Conservation (phyloP, 2,797 vertebrate genomes). For the Pagetopsis macropterus region DNA sequence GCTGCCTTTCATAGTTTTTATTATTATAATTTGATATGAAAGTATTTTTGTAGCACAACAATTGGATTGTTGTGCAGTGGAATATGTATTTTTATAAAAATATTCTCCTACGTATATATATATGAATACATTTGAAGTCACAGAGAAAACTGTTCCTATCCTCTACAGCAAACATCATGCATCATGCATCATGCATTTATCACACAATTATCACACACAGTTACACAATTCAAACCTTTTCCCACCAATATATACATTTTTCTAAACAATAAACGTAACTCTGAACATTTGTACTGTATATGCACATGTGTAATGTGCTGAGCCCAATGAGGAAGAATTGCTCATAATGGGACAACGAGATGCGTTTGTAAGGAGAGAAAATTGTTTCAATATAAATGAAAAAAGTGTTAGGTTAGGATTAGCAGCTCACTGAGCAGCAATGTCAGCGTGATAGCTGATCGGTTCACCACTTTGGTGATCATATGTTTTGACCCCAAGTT, state of each 20-base stretch:
- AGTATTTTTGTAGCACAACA: slow-evolving; percentile 15
- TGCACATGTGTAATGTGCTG: neutral
- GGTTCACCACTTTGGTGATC: too few relatives aligned
- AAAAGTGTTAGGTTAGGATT: neutral
- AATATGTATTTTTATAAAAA: neutral
- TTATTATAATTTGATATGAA: slow-evolving; percentile 5
- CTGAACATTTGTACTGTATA: neutral
- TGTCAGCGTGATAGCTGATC: neutral
- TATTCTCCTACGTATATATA: neutral
- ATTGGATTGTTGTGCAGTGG: neutral
- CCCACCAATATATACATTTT: neutral
- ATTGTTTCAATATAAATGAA: neutral
- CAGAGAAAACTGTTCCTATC: slow-evolving; percentile 16
- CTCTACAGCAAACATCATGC: neutral
- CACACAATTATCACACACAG: neutral
- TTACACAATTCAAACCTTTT: neutral
- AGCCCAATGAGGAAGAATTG: neutral
- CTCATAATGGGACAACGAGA: neutral
- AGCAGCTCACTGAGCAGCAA: neutral
- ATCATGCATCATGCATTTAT: too few relatives aligned
- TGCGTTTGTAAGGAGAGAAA: neutral
- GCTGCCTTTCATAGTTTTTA: neutral
- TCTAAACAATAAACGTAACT: neutral
- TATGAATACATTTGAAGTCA: slow-evolving; percentile 9
- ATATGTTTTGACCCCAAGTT: neutral